Evolutionary conservation across 2,888 invertebrate species (phyloP).

Genomic region (Thymelicus lineola): DNA sequence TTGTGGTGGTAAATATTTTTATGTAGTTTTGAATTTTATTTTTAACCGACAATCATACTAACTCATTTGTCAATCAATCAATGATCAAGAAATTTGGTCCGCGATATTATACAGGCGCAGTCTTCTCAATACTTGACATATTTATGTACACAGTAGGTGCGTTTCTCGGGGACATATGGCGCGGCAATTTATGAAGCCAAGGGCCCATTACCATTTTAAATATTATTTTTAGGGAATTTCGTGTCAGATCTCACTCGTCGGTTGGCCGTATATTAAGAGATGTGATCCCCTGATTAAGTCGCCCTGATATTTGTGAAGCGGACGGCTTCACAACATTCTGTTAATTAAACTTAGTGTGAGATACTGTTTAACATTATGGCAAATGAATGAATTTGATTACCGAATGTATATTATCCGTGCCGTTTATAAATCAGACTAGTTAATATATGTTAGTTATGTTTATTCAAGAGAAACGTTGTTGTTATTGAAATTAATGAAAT

Average conservation of each 20-base stretch:
- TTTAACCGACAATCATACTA: no score
- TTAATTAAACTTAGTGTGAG: slow-evolving; percentile 72
- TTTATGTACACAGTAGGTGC: slow-evolving; percentile 84
- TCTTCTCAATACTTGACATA: slow-evolving; percentile 82
- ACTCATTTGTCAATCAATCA: slow-evolving; percentile 32
- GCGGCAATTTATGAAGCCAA: slow-evolving; percentile 82
- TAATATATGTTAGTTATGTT: background rate
- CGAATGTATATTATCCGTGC: slow-evolving; percentile 15
- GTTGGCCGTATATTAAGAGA: slow-evolving; percentile 81
- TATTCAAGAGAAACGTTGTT: background rate
- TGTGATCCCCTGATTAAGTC: slow-evolving; percentile 83
- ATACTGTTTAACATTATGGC: slow-evolving; percentile 42
- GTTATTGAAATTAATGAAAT: background rate
- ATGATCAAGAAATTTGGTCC: slow-evolving; percentile 64
- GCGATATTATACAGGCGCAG: slow-evolving; percentile 65
- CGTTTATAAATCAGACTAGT: slow-evolving; percentile 17
- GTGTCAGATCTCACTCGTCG: slow-evolving; percentile 85
- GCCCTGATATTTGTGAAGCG: slow-evolving; percentile 71
- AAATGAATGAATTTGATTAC: slow-evolving; percentile 34
- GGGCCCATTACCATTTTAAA: slow-evolving; percentile 85
- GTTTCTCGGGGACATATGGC: slow-evolving; percentile 81
- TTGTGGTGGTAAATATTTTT: no score
- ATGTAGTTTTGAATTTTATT: no score
- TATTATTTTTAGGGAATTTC: slow-evolving; percentile 86
- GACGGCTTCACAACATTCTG: slow-evolving; percentile 68